These are phyloP conservation scores for Theodoxus fluviatilis DNA, from an alignment of 2,888 invertebrate genomes.

Conservation along the genomic window DNA sequence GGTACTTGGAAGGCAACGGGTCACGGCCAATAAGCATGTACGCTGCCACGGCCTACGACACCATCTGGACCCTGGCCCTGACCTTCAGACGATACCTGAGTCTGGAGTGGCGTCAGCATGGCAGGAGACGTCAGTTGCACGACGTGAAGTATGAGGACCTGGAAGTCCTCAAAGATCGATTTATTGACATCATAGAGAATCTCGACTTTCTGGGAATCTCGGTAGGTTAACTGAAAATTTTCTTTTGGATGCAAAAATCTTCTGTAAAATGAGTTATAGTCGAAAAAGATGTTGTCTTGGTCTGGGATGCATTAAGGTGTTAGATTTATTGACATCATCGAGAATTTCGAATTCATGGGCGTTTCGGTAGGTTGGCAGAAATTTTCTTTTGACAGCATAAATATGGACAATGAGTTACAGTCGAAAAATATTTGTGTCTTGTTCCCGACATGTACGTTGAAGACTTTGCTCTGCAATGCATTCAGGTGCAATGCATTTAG, in stretches of 20 bases:
- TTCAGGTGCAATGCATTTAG: too few relatives aligned
- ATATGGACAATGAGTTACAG: too few relatives aligned
- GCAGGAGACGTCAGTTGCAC: slow-evolving; percentile 24
- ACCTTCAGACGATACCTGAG: slow-evolving; percentile 70
- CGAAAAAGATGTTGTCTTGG: too few relatives aligned
- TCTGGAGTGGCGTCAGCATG: slow-evolving; percentile 11
- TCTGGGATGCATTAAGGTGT: too few relatives aligned
- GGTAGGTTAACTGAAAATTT: too few relatives aligned
- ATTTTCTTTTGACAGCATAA: too few relatives aligned
- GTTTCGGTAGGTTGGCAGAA: slow-evolving; percentile 85
- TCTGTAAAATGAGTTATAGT: too few relatives aligned
- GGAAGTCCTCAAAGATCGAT: slow-evolving; percentile 74
- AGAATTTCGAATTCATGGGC: slow-evolving; percentile 79
- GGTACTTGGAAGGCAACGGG: slow-evolving; percentile 68
- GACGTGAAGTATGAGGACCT: slow-evolving; percentile 33
- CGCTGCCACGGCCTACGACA: slow-evolving; percentile 86
- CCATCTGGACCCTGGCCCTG: slow-evolving; percentile 87
- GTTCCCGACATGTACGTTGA: too few relatives aligned
- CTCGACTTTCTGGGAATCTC: slow-evolving; percentile 85
- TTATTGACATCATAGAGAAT: slow-evolving; percentile 76
- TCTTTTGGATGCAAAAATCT: too few relatives aligned
- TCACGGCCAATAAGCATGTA: slow-evolving; percentile 67
- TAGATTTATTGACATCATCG: slow-evolving; percentile 77
- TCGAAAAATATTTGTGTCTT: too few relatives aligned
- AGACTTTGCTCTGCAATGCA: too few relatives aligned